Conservation (phyloP, 2,797 vertebrate genomes). For the Staurois parvus region DNA sequence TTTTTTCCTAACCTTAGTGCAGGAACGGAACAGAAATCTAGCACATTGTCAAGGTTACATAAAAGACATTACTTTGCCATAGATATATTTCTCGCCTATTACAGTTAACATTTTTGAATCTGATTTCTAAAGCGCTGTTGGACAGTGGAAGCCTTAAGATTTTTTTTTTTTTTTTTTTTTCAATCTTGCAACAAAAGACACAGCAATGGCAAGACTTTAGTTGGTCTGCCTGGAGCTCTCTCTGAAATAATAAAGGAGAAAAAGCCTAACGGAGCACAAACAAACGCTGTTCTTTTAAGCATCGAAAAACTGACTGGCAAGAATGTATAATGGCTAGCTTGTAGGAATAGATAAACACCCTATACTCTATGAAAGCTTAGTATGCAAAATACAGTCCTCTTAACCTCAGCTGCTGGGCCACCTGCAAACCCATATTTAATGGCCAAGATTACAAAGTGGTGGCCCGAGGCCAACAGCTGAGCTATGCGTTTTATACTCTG, state of each 20-base stretch:
- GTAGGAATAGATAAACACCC: constrained; percentile 67
- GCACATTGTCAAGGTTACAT: too few relatives aligned
- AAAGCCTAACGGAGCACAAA: constrained; percentile 65
- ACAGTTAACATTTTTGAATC: constrained; percentile 3
- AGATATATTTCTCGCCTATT: constrained; percentile 3
- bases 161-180: constrained; percentile 11
- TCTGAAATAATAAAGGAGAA: constrained; percentile 35
- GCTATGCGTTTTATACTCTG: constrained; percentile 78
- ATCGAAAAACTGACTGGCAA: constrained; percentile 68
- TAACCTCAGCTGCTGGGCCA: constrained; percentile 75
- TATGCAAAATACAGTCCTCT: constrained; percentile 77
- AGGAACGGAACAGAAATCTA: too few relatives aligned
- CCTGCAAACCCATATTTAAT: constrained; percentile 81
- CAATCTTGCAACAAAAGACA: constrained; percentile 40
- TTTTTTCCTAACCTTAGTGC: too few relatives aligned
- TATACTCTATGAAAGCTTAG: constrained; percentile 74
- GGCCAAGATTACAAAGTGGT: constrained; percentile 79
- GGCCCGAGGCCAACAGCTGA: constrained; percentile 77
- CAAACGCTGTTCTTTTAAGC: constrained; percentile 71
- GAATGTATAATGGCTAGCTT: constrained; percentile 74
- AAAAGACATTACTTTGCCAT: too few relatives aligned
- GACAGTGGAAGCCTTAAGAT: constrained; percentile 20
- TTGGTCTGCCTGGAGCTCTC: constrained; percentile 23
- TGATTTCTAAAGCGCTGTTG: constrained; percentile 36
- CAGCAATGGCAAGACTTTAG: constrained; percentile 19